Evolutionary conservation across 2,888 invertebrate species (phyloP).

Genomic region (Rhaphigaster nebulosa): DNA sequence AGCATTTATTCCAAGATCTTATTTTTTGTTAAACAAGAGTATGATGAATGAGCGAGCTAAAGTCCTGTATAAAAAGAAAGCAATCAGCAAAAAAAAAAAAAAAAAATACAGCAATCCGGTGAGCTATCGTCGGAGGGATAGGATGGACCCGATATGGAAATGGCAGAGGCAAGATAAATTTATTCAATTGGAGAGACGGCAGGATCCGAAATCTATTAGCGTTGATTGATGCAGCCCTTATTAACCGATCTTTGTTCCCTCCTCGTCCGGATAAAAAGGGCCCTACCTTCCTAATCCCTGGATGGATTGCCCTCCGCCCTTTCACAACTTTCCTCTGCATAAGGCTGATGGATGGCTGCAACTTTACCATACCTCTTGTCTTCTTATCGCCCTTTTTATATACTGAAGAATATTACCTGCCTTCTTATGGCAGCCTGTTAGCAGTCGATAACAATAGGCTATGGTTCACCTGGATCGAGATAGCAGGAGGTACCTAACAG

Average conservation of each 20-base stretch:
- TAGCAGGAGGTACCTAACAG: neutral
- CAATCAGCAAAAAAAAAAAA: conserved; percentile 12
- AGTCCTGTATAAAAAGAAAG: conserved; percentile 38
- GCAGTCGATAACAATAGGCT: conserved; percentile 2
- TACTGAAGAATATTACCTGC: conserved; percentile 41
- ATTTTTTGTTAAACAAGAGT: neutral
- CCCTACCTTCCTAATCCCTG: conserved; percentile 46
- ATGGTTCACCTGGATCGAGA: neutral
- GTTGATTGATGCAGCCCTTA: conserved; percentile 55
- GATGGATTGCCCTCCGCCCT: conserved; percentile 38
- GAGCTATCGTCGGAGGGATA: neutral
- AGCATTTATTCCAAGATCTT: neutral
- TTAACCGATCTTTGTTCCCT: conserved; percentile 51
- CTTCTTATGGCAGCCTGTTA: conserved; percentile 23
- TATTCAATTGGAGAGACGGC: conserved; percentile 27
- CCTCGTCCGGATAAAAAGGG: conserved; percentile 29
- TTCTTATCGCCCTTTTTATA: conserved; percentile 42
- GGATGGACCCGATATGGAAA: conserved; percentile 48
- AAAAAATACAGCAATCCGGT: neutral
- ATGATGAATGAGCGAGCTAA: conserved; percentile 15
- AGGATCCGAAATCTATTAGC: conserved; percentile 55
- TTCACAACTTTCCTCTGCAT: conserved; percentile 49
- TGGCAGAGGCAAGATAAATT: conserved; percentile 51
- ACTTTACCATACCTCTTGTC: conserved; percentile 41
- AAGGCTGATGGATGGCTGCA: conserved; percentile 48